phyloP scores from a whole-genome alignment of 2,797 vertebrate species.

The Crypturellus tataupa region DNA sequence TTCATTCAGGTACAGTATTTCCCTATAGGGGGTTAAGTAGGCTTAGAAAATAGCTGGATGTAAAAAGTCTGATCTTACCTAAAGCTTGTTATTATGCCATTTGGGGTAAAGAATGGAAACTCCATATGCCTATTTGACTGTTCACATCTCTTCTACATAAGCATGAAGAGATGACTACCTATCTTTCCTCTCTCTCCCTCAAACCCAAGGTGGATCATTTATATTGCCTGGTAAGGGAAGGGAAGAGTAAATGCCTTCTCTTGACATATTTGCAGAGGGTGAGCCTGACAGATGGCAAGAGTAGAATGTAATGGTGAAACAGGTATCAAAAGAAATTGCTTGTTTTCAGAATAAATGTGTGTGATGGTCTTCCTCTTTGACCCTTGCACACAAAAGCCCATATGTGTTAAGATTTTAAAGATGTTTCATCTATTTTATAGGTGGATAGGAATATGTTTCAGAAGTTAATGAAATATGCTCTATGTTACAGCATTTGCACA shows the following conservation, averaged over 20 bases:
- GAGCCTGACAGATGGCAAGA: not conserved
- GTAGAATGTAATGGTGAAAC: not conserved
- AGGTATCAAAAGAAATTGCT: not conserved
- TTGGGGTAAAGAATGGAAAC: not conserved
- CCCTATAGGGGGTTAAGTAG: not conserved
- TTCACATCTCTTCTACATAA: not conserved
- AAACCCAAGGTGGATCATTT: not conserved
- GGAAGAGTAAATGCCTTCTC: not conserved
- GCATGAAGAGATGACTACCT: not conserved
- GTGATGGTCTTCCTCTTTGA: not conserved
- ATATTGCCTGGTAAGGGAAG: not conserved
- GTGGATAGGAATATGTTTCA: not conserved
- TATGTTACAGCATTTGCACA: not conserved
- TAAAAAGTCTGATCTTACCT: not conserved
- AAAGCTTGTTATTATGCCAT: not conserved
- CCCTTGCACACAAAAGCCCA: not conserved
- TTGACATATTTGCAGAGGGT: not conserved
- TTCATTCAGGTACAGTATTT: not conserved
- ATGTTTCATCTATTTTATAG: not conserved
- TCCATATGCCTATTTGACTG: not conserved
- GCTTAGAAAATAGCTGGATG: not conserved
- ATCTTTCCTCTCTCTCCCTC: not conserved
- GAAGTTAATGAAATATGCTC: not conserved
- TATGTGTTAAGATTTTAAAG: not conserved
- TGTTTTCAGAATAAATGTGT: not conserved